phyloP scores from a whole-genome alignment of 2,888 invertebrate genomes.

The Archips crataeganus region DNA sequence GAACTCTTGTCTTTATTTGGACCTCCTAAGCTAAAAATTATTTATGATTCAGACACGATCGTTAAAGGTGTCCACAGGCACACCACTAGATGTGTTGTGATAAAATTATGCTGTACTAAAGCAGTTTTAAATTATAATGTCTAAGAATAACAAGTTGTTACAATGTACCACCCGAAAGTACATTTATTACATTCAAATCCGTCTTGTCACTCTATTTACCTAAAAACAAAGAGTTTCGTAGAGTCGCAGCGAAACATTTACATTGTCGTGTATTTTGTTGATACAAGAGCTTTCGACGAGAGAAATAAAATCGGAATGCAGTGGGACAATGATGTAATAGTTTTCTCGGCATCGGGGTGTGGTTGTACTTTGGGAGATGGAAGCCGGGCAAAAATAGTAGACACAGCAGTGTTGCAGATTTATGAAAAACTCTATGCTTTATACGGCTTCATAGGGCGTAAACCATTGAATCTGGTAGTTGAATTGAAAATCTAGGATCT shows the following conservation, averaged over 20 bases:
- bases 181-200: constrained; percentile 35
- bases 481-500: too few relatives aligned
- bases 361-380: constrained; percentile 55
- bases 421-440: too few relatives aligned
- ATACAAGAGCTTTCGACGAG: constrained; percentile 42
- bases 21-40: too few relatives aligned
- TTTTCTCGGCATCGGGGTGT: constrained; percentile 63
- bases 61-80: too few relatives aligned
- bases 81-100: too few relatives aligned
- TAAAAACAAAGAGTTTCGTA: constrained; percentile 41
- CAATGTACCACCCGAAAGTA: not conserved
- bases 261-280: constrained; percentile 43
- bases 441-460: too few relatives aligned
- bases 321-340: constrained; percentile 73
- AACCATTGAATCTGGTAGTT: too few relatives aligned
- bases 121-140: too few relatives aligned
- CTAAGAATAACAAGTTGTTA: too few relatives aligned
- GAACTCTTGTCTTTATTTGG: too few relatives aligned
- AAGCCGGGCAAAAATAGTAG: not conserved
- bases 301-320: constrained; percentile 61
- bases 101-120: too few relatives aligned
- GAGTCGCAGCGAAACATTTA: constrained; percentile 39
- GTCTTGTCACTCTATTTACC: constrained; percentile 35
- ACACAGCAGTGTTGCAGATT: not conserved
- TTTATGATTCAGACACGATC: too few relatives aligned